These are phyloP conservation scores for Balaenoptera acutorostrata DNA, from an alignment of 2,113 vertebrate genomes.

Conservation along the genomic window DNA sequence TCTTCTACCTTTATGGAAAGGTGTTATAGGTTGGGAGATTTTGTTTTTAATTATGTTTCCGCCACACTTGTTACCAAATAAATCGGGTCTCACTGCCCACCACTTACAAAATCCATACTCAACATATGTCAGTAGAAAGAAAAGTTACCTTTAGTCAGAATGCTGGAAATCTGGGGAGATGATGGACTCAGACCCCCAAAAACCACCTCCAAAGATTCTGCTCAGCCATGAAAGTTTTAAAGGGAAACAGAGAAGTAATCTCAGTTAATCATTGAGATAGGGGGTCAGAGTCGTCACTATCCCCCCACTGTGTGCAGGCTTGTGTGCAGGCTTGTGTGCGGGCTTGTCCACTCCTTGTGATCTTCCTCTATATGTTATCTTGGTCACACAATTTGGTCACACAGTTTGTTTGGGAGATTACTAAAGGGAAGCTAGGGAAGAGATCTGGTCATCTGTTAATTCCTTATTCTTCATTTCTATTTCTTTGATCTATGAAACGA, in stretches of 20 bases:
- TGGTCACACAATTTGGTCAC: not conserved
- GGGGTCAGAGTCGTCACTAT: not conserved
- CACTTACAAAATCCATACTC: not conserved
- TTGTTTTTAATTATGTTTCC: not conserved
- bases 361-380: not conserved
- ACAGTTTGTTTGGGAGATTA: not conserved
- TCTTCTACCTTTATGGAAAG: not conserved
- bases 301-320: not conserved
- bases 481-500: not conserved
- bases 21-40: not conserved
- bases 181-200: not conserved
- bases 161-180: not conserved
- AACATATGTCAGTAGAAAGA: not conserved
- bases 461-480: not conserved
- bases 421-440: not conserved
- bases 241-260: not conserved
- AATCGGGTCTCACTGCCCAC: not conserved
- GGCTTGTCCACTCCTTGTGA: not conserved
- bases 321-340: no score
- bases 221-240: not conserved
- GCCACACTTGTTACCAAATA: not conserved
- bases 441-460: not conserved
- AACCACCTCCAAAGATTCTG: not conserved
- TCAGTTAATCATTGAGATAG: not conserved
- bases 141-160: not conserved